Evolutionary conservation across 2,113 vertebrate genomes (phyloP).

Genomic region (Zosterops pallidus): DNA sequence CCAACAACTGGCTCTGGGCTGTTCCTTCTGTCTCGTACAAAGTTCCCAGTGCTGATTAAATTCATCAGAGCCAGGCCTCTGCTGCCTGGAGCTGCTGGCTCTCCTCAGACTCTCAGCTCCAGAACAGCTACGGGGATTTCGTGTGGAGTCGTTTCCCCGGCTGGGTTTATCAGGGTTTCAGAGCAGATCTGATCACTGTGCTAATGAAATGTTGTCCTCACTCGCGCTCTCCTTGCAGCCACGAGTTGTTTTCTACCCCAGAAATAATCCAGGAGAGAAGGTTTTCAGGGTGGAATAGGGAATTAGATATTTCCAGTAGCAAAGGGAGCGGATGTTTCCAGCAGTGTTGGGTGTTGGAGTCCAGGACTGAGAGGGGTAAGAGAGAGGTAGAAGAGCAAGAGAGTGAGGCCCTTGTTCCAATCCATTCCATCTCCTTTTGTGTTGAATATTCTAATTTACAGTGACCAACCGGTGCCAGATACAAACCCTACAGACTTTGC

Average conservation of each 20-base stretch:
- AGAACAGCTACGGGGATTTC: not conserved
- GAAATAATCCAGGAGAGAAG: not conserved
- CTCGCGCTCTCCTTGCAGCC: not conserved
- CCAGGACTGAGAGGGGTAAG: too few relatives aligned
- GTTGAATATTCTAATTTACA: too few relatives aligned
- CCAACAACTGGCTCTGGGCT: constrained; percentile 33
- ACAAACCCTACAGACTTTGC: too few relatives aligned
- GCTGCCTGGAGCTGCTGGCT: constrained; percentile 34
- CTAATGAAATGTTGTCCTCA: not conserved
- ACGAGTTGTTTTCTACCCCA: not conserved
- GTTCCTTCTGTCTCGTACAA: not conserved
- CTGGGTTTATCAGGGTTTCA: not conserved
- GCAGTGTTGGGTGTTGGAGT: too few relatives aligned
- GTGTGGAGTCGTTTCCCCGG: not conserved
- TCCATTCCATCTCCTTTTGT: too few relatives aligned
- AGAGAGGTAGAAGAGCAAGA: too few relatives aligned
- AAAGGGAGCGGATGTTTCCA: not conserved
- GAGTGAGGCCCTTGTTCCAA: too few relatives aligned
- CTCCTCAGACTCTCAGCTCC: not conserved
- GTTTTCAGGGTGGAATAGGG: not conserved
- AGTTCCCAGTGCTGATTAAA: constrained; percentile 39
- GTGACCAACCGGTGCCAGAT: too few relatives aligned
- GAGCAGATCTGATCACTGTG: not conserved
- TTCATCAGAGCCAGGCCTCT: constrained; percentile 5
- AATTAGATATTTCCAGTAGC: not conserved